Base-by-base conservation (phyloP, 2,888 invertebrate genomes). In the Stenodera caucasica region DNA sequence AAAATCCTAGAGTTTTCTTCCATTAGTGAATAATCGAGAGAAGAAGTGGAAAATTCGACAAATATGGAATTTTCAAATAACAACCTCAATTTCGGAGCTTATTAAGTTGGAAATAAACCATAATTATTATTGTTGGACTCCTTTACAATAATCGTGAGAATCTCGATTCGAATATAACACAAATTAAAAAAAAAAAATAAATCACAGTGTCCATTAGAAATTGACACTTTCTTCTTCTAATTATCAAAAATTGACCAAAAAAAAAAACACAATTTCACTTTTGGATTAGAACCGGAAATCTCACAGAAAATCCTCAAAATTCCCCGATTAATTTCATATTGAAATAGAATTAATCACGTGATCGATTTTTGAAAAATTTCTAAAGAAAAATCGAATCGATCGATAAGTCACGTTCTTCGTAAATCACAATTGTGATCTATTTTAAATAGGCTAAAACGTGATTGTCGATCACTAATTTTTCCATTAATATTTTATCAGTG, bases 361-460 rank as follows among this genome's bases (percentile, higher is more conserved):
- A n/a, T n/a, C n/a, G n/a, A n/a, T n/a, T n/a, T n/a, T n/a, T n/a
- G n/a, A n/a, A n/a, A n/a, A n/a, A n/a, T n/a, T n/a, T n/a, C n/a
- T n/a, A n/a, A n/a, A n/a, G n/a, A n/a, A n/a, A n/a, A n/a, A n/a
- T n/a, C n/a, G n/a, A n/a, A n/a, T n/a, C n/a, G n/a, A 63, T 63
- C 63, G 53, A 32, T 3, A 12, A 53, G 59, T 63, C 63, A 63
- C 63, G 63, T 57, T 52, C 51, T 30, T 45, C 29, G 54, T 54
- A 59, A 62, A 63, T 49, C 55, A 57, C 59, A 63, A 63, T 63
- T 50, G 49, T 55, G 55, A 64, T 64, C 58, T 64, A 60, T 66
- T 63, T 63, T n/a, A 61, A 67, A 67, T 66, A 32, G 67, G 67
- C 65, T 63, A 61, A 63, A 69, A 67, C 67, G 67, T 69, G 66